These are phyloP conservation scores for Lochmaea crataegi DNA, from an alignment of 2,888 invertebrate genomes.

Conservation along the genomic window DNA sequence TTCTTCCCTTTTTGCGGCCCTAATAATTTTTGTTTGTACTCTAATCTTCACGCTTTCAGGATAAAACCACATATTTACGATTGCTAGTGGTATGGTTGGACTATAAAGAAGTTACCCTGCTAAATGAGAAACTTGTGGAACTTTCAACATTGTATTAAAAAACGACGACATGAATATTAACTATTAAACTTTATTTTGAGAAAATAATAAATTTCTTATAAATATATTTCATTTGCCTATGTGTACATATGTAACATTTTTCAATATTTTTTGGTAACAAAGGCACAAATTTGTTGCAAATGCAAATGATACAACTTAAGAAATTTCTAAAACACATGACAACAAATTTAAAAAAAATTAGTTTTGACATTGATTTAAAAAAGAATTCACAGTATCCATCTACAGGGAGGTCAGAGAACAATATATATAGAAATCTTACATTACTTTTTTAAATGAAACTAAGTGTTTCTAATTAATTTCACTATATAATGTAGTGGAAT, in stretches of 20 bases:
- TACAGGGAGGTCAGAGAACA: not conserved
- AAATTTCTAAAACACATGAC: slow-evolving; percentile 18
- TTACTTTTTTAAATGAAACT: too few relatives aligned
- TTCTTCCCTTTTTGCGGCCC: too few relatives aligned
- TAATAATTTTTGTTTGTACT: not conserved
- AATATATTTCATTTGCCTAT: slow-evolving; percentile 57
- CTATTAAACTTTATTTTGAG: slow-evolving; percentile 56
- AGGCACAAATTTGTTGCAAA: slow-evolving; percentile 57
- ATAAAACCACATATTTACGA: not conserved
- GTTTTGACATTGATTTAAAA: slow-evolving; percentile 22
- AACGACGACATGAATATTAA: slow-evolving; percentile 33
- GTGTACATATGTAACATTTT: slow-evolving; percentile 51
- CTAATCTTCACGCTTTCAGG: not conserved
- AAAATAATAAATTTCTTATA: slow-evolving; percentile 60
- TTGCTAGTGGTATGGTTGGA: too few relatives aligned
- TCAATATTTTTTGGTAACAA: slow-evolving; percentile 58
- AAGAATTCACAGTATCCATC: slow-evolving; percentile 23
- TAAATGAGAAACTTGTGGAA: too few relatives aligned
- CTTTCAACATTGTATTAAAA: not conserved
- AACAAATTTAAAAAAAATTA: slow-evolving; percentile 35
- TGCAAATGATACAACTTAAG: slow-evolving; percentile 44
- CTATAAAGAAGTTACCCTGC: too few relatives aligned
- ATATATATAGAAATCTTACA: too few relatives aligned
- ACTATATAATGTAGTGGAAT: too few relatives aligned
- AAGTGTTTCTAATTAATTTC: too few relatives aligned